Evolutionary conservation across 2,888 invertebrate species (phyloP).

Genomic region (Helobdella robusta): DNA sequence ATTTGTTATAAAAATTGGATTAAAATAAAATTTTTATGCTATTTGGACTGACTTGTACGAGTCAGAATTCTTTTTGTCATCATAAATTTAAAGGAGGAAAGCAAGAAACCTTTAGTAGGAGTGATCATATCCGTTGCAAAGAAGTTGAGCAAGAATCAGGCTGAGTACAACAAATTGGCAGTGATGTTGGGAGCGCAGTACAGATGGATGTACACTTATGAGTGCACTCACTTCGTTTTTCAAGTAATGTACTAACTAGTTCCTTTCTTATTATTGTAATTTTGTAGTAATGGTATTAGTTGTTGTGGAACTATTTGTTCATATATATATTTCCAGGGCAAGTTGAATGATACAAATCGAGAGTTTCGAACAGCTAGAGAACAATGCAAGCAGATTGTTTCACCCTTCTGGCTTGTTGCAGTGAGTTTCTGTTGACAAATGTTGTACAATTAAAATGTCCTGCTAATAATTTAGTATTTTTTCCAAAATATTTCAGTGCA

Average conservation of each 20-base stretch:
- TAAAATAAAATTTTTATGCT: no score
- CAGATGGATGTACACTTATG: constrained; percentile 46
- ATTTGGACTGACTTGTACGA: no score
- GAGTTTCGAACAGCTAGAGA: constrained; percentile 48
- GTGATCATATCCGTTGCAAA: constrained; percentile 48
- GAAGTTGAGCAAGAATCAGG: constrained; percentile 45
- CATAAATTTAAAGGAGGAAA: no score
- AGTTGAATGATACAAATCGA: constrained; percentile 47
- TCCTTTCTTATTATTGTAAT: neutral
- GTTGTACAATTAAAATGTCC: no score
- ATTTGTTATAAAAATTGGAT: no score
- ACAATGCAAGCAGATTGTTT: constrained; percentile 48
- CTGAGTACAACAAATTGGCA: constrained; percentile 46
- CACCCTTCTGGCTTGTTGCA: constrained; percentile 49
- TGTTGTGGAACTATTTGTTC: neutral
- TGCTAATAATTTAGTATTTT: no score
- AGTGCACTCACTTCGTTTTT: constrained; percentile 50
- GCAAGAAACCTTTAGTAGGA: constrained; percentile 41
- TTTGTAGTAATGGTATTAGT: neutral
- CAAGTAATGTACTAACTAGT: constrained; percentile 39
- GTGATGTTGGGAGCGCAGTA: constrained; percentile 48
- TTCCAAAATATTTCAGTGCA: no score
- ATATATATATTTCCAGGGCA: constrained; percentile 39
- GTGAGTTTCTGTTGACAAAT: constrained; percentile 36
- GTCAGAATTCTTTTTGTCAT: no score